Evolutionary conservation across 2,113 vertebrate genomes (phyloP).

Genomic region (Pipa parva): DNA sequence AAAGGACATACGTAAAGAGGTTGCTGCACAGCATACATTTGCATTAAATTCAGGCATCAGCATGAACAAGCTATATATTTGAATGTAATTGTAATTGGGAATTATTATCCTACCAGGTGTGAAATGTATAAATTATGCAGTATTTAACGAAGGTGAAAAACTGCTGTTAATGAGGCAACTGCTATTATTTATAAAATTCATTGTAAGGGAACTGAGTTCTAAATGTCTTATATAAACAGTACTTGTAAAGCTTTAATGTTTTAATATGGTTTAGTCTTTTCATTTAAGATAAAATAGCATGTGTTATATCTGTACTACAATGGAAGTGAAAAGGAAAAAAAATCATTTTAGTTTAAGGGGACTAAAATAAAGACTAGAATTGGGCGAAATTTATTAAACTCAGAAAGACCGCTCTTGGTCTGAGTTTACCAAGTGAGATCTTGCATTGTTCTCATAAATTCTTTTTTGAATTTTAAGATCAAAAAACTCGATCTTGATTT

Average conservation of each 20-base stretch:
- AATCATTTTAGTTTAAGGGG: no score
- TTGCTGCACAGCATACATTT: no score
- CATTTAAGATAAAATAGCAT: no score
- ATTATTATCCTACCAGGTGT: constrained; percentile 38
- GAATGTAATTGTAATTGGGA: constrained; percentile 31
- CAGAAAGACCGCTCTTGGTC: no score
- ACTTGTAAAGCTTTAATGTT: not conserved
- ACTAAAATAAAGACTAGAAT: not conserved
- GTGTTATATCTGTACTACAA: no score
- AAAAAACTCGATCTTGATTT: no score
- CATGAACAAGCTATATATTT: constrained; percentile 9
- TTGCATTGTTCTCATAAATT: no score
- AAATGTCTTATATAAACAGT: not conserved
- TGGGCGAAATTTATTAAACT: no score
- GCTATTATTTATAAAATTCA: constrained; percentile 22
- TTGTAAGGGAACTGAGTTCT: constrained; percentile 6
- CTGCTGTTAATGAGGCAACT: constrained; percentile 38
- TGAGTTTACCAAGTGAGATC: no score
- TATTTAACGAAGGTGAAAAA: constrained; percentile 41
- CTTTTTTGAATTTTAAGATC: no score
- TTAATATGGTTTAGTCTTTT: not conserved
- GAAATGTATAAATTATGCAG: constrained; percentile 42
- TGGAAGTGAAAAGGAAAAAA: no score
- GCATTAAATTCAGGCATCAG: constrained; percentile 3
- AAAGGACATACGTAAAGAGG: no score